A percentile compares a stretch with the other conserved stretches of the same genome.
These are phyloP conservation scores for Coranthus polyacanthus DNA, from an alignment of 2,797 vertebrate species.

Conservation along the genomic window DNA sequence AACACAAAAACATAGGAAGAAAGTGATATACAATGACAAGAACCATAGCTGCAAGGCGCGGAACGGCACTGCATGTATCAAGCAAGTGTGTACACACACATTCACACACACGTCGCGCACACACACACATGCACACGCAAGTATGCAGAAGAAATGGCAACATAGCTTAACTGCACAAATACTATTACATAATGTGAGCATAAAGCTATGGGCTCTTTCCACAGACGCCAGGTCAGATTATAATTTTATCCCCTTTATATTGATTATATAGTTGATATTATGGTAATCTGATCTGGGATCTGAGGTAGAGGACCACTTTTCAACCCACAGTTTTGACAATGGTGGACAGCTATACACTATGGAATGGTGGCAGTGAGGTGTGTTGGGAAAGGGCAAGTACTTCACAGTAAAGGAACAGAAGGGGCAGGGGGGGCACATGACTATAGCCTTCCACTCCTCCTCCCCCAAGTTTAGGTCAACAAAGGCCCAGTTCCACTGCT, in stretches of 20 bases:
- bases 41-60: slow-evolving; percentile 87
- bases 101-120: slow-evolving; percentile 5
- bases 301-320: slow-evolving; percentile 57
- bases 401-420: slow-evolving; percentile 52
- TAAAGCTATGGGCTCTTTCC: slow-evolving; percentile 55
- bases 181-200: slow-evolving; percentile 69
- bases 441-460: slow-evolving; percentile 73
- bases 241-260: slow-evolving; percentile 6
- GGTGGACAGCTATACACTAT: slow-evolving; percentile 71
- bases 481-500: slow-evolving; percentile 48
- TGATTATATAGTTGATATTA: background rate
- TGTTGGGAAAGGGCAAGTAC: slow-evolving; percentile 57
- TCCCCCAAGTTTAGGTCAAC: slow-evolving; percentile 57
- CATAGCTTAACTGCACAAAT: slow-evolving; percentile 84
- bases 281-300: slow-evolving; percentile 58
- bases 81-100: slow-evolving; percentile 54
- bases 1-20: slow-evolving; percentile 87
- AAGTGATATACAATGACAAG: slow-evolving; percentile 91
- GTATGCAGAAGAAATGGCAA: slow-evolving; percentile 78
- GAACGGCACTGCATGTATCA: slow-evolving; percentile 69
- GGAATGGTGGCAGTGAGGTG: slow-evolving; percentile 76
- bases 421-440: slow-evolving; percentile 37
- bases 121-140: slow-evolving; percentile 49
- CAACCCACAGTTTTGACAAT: slow-evolving; percentile 61
- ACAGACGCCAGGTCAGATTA: slow-evolving; percentile 67